Base-by-base conservation (phyloP, 2,888 invertebrate genomes). In the Aquatica leii region DNA sequence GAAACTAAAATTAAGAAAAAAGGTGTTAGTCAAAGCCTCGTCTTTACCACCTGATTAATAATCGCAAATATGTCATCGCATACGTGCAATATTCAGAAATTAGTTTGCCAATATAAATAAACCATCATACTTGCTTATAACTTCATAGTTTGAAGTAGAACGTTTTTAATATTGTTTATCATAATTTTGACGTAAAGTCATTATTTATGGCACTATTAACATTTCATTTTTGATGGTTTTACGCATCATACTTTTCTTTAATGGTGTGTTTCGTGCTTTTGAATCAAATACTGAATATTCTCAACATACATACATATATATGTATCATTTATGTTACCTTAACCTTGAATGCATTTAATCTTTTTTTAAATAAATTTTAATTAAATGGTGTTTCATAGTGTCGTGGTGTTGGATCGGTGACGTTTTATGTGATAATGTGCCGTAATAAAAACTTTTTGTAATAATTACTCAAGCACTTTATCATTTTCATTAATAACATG, bases 61-160 rank as follows among this genome's bases (percentile, higher is more conserved):
- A 59, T 55, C 54, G 51, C 59, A 59, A 59, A 55, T 43, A 50
- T 64, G 64, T 64, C 64, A 48, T 64, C 64, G 57, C 56, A 8
- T 43, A 15, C 55, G 35, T 21, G 55, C 52, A 64, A 64, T 64
- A 64, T 60, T 48, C 56, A 60, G 56, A 64, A 60, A 52, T 64
- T 41, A 43, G 35, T 59, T 50, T 59, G 59, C 59, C 59, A 60
- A 56, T 51, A 55, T 59, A 64, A 64, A 64, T 64, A 64, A 60
- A 50, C 59, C 55, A 50, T 60, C 59, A 60, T 64, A 60, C 59
- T 60, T 64, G 64, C 64, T 64, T 64, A 60, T 60, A 60, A 55
- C 49, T 48, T 51, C 49, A 54, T 53, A 24, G 40, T 37, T 52
- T 49, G 46, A 62, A 59, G 56, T 49, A 49, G 53, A 48, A 62